Percentiles rank a stretch among this genome's conserved stretches.
phyloP scores from a whole-genome alignment of 2,797 vertebrate species.

The Paguma larvata region DNA sequence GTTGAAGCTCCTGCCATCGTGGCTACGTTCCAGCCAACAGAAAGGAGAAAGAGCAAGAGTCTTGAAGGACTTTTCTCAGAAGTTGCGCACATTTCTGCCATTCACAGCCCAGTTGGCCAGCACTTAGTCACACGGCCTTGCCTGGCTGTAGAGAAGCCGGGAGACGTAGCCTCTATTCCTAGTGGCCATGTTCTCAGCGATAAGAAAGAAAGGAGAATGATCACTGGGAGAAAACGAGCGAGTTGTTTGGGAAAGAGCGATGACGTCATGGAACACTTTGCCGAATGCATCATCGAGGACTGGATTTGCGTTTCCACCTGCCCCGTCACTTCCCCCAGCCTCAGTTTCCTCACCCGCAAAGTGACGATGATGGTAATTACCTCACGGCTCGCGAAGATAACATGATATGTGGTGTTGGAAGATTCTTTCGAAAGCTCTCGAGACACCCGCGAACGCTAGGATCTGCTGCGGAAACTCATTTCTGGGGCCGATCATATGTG shows the following conservation, averaged over 20 bases:
- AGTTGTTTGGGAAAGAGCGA: background rate
- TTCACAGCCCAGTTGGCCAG: background rate
- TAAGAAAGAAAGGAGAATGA: background rate
- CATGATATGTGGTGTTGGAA: background rate
- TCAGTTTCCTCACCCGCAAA: background rate
- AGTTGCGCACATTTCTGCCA: background rate
- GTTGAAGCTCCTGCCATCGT: background rate
- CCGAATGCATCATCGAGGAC: background rate
- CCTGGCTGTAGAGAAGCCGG: background rate
- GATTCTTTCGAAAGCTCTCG: background rate
- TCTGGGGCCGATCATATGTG: background rate
- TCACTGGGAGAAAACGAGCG: background rate
- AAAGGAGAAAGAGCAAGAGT: background rate
- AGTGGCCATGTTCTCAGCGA: background rate
- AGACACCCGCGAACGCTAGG: background rate
- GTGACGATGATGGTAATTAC: background rate
- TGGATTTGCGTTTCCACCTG: rapidly evolving
- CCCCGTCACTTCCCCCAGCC: background rate
- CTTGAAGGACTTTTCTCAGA: background rate
- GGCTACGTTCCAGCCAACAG: background rate
- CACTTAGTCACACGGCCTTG: background rate
- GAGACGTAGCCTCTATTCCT: background rate
- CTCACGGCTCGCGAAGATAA: background rate
- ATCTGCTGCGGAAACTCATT: background rate
- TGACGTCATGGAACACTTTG: rapidly evolving